Conservation (phyloP, 1,140 invertebrate genomes). For the Drosophila sechellia region DNA sequence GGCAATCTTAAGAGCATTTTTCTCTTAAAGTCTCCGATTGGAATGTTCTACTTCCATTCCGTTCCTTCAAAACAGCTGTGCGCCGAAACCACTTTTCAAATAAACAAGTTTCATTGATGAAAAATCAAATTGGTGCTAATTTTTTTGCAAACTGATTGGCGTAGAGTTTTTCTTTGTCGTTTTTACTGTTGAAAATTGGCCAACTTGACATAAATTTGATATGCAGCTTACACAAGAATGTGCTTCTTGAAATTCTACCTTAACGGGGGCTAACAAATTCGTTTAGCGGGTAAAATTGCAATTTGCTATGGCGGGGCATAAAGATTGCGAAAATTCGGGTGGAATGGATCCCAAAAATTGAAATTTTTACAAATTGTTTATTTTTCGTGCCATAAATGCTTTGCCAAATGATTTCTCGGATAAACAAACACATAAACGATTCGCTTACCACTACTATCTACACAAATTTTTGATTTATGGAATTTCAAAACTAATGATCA, state of each 20-base stretch:
- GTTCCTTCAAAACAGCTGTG: background rate
- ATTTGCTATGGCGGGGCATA: constrained; percentile 12
- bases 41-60: no score
- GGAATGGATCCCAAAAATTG: background rate
- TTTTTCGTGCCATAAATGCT: constrained; percentile 28
- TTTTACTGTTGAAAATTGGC: constrained; percentile 39
- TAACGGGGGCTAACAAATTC: constrained; percentile 18
- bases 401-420: constrained; percentile 11
- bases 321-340: constrained; percentile 2
- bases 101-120: constrained; percentile 33
- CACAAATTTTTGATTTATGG: constrained; percentile 15
- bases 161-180: constrained; percentile 18
- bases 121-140: constrained; percentile 36
- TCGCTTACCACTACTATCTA: constrained; percentile 23
- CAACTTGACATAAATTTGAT: constrained; percentile 68
- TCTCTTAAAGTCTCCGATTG: no score
- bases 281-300: constrained; percentile 7
- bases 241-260: constrained; percentile 24
- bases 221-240: constrained; percentile 60
- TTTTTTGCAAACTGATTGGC: constrained; percentile 20
- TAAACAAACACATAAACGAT: constrained; percentile 13
- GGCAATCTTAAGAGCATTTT: background rate
- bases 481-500: constrained; percentile 1
- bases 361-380: constrained; percentile 26
- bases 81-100: background rate